These are phyloP conservation scores for Crotalus horridus DNA, from an alignment of 2,113 vertebrate genomes.

Conservation along the genomic window DNA sequence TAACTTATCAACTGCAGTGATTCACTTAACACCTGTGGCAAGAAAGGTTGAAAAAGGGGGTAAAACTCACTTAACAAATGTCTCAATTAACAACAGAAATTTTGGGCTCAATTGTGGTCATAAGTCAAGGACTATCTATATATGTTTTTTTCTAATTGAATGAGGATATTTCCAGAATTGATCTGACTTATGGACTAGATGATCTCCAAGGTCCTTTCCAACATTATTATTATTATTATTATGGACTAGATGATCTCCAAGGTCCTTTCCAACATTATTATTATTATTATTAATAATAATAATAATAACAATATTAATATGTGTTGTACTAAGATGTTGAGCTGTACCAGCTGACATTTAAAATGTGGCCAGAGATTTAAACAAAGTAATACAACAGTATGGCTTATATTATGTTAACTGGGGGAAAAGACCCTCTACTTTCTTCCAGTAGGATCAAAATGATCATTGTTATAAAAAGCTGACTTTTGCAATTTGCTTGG, in stretches of 20 bases:
- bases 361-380: background rate
- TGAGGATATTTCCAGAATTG: constrained; percentile 14
- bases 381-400: background rate
- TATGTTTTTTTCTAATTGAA: constrained; percentile 10
- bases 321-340: background rate
- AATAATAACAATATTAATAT: background rate
- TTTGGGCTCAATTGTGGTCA: too few relatives aligned
- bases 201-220: too few relatives aligned
- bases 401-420: background rate
- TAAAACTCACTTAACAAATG: too few relatives aligned
- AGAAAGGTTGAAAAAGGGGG: too few relatives aligned
- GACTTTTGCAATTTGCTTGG: background rate
- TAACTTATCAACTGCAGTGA: too few relatives aligned
- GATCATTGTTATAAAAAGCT: background rate
- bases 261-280: too few relatives aligned
- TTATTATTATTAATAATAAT: too few relatives aligned
- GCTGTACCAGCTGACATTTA: background rate
- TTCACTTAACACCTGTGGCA: too few relatives aligned
- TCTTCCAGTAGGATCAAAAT: background rate
- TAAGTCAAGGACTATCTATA: too few relatives aligned
- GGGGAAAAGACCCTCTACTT: background rate
- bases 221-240: too few relatives aligned
- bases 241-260: too few relatives aligned
- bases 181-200: background rate
- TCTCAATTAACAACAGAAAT: too few relatives aligned